Evolutionary conservation across 2,888 invertebrate species (phyloP), one percentile per base, ranked within the genome.

Genomic region (Pyrgus malvae): DNA sequence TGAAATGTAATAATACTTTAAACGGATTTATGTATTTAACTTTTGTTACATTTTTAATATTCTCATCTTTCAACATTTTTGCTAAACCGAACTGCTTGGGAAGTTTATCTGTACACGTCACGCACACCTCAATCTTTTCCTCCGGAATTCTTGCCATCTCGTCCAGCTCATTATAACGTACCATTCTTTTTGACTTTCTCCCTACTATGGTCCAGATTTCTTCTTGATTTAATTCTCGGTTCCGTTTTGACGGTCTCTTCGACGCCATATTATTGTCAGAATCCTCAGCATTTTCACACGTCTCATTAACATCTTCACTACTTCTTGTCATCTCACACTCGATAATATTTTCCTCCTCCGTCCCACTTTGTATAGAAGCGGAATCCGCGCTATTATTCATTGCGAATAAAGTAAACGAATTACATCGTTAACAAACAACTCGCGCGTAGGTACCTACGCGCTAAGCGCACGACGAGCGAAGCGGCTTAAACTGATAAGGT

Each of bases 21-120:
- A 11, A 55, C 31, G 48, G 25, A 16, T 48, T 44, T 21, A 48
- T 49, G 3, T 55, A 48, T 23, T 55, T 55, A 12, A 55, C 27
- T 38, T 49, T 48, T 0, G 16, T 23, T 4, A 55, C 42, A n/a
- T 45, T 49, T n/a, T 29, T 44, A n/a, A 49, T 44, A 19, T 38
- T 44, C 14, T 44, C 48, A 29, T 55, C 48, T 16, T 17, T 37
- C 8, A 55, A 37, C 19, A 55, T 37, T 38, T 55, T 49, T 8
- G 55, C 55, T 6, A 55, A 23, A 4, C 42, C 48, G 11, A 55
- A 48, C 29, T 55, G 55, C 4, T 55, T 49, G 8, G 49, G 55
- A 16, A 55, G 29, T 49, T 44, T 37, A 12, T 55, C 49, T 1
- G 27, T 19, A 6, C 44, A 23, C 6, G 37, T 49, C 8, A 55